phyloP scores from a whole-genome alignment of 2,113 vertebrate genomes.

The Rhynchomys soricoides region DNA sequence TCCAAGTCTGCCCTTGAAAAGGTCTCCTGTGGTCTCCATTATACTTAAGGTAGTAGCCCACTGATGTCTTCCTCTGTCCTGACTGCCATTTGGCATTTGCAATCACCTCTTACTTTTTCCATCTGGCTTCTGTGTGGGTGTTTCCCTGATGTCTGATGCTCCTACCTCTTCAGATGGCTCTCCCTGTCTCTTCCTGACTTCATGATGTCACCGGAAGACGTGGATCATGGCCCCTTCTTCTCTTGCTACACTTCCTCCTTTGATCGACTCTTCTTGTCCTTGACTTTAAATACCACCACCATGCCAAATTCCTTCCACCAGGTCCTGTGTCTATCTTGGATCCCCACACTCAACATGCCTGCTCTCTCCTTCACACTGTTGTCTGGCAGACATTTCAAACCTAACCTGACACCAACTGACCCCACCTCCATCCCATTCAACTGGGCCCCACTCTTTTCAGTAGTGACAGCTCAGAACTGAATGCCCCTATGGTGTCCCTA shows the following conservation, averaged over 20 bases:
- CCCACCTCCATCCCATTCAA: neutral
- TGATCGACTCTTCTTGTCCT: neutral
- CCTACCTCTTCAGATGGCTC: neutral
- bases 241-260: neutral
- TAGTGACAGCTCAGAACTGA: neutral
- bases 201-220: neutral
- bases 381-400: neutral
- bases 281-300: neutral
- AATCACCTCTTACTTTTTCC: neutral
- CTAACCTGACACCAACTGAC: neutral
- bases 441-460: neutral
- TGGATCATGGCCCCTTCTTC: neutral
- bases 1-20: neutral
- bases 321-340: neutral
- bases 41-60: neutral
- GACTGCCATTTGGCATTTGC: neutral
- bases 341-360: neutral
- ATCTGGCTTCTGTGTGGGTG: neutral
- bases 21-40: neutral
- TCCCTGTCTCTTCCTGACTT: neutral
- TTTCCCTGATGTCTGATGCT: neutral
- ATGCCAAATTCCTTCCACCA: neutral
- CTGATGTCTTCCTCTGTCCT: neutral
- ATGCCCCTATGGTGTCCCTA: neutral
- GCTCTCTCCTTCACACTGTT: neutral